A percentile compares a stretch with the other conserved stretches of the same genome.
phyloP scores from a whole-genome alignment of 2,888 invertebrate genomes.

The Harpalus rubripes region DNA sequence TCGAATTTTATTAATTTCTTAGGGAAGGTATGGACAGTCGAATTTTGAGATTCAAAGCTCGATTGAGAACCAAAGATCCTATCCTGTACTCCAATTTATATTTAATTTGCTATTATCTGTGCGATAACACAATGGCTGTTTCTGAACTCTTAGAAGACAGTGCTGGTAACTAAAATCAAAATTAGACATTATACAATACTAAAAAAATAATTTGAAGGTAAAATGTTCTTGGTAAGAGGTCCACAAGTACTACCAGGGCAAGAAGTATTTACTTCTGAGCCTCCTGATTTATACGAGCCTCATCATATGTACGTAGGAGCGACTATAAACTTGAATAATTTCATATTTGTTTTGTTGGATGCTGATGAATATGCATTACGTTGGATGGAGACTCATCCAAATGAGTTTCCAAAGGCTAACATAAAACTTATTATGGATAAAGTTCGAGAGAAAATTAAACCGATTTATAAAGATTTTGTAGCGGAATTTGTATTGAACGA shows the following conservation, averaged over 20 bases:
- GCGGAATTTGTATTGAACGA: slow-evolving; percentile 82
- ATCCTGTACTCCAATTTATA: slow-evolving; percentile 85
- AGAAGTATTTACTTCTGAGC: slow-evolving; percentile 84
- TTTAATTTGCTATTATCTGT: slow-evolving; percentile 88
- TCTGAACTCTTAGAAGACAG: slow-evolving; percentile 84
- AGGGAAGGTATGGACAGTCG: slow-evolving; percentile 87
- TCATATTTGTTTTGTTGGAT: slow-evolving; percentile 87
- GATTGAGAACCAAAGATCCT: slow-evolving; percentile 85
- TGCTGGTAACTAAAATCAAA: not conserved
- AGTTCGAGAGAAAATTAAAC: slow-evolving; percentile 83
- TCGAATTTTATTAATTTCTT: slow-evolving; percentile 69
- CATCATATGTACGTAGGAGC: slow-evolving; percentile 93
- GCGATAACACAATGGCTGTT: slow-evolving; percentile 91
- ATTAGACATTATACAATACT: not conserved
- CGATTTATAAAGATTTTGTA: slow-evolving; percentile 88
- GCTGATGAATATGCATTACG: slow-evolving; percentile 93
- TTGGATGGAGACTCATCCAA: slow-evolving; percentile 90
- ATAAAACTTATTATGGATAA: slow-evolving; percentile 86
- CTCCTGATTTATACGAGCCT: slow-evolving; percentile 87
- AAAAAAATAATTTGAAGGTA: slow-evolving; percentile 78
- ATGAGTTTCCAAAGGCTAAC: slow-evolving; percentile 88
- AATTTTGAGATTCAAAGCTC: slow-evolving; percentile 88
- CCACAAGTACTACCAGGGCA: slow-evolving; percentile 87
- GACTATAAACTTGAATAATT: slow-evolving; percentile 86
- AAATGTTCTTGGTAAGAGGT: slow-evolving; percentile 83